Conservation (phyloP, 2,797 vertebrate species). For the Pteronotus mesoamericanus region DNA sequence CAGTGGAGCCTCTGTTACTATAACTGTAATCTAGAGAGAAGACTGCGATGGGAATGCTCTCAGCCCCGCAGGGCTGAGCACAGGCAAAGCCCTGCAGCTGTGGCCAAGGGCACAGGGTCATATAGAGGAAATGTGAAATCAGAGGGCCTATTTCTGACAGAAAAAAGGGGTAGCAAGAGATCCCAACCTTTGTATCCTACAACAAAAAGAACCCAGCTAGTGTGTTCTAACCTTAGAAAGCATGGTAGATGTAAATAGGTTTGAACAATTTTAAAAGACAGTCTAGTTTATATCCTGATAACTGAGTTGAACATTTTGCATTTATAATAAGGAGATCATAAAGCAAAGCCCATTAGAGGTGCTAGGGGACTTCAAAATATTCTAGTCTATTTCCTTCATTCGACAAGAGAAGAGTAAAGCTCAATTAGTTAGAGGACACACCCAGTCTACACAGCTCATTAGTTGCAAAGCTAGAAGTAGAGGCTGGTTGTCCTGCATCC, state of each 20-base stretch:
- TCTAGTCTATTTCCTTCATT: not conserved
- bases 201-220: not conserved
- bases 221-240: not conserved
- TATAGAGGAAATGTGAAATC: not conserved
- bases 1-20: not conserved
- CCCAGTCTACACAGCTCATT: conserved; percentile 2
- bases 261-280: not conserved
- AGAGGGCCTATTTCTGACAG: not conserved
- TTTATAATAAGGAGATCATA: not conserved
- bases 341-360: conserved; percentile 26
- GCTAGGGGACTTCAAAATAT: not conserved
- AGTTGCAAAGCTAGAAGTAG: not conserved
- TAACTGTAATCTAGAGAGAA: not conserved
- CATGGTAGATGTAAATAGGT: not conserved
- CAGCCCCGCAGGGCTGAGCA: not conserved
- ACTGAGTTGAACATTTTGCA: not conserved
- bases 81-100: not conserved
- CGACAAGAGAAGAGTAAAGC: not conserved
- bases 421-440: not conserved
- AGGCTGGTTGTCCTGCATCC: conserved; percentile 2
- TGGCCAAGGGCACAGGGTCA: not conserved
- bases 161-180: not conserved
- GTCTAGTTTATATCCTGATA: not conserved
- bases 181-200: not conserved
- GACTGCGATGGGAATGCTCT: not conserved